phyloP scores from a whole-genome alignment of 2,113 vertebrate species.

The Podarcis raffonei region DNA sequence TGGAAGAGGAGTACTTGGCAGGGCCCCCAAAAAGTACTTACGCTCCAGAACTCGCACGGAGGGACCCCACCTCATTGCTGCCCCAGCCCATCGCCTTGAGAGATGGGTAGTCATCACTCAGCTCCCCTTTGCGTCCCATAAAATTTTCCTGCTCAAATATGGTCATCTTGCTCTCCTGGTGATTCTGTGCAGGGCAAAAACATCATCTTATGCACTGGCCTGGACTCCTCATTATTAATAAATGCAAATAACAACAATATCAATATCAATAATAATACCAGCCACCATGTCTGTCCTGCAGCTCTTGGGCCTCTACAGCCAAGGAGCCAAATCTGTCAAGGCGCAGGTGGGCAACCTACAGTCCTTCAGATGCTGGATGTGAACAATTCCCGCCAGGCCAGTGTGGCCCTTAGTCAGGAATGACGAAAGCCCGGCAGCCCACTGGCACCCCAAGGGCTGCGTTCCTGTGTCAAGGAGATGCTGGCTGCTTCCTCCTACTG shows the following conservation, averaged over 20 bases:
- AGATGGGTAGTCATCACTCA: slow-evolving; percentile 88
- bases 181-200: slow-evolving; percentile 77
- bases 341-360: no score
- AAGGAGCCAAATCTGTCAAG: background rate
- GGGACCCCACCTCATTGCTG: slow-evolving; percentile 89
- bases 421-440: background rate
- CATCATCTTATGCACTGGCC: background rate
- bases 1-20: accelerated
- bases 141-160: slow-evolving; percentile 94
- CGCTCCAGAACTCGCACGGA: slow-evolving; percentile 87
- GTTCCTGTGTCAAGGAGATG: no score
- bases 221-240: no score
- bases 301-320: background rate
- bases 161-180: slow-evolving; percentile 86
- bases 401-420: background rate
- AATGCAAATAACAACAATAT: no score
- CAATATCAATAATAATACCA: no score
- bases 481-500: no score
- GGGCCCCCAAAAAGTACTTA: slow-evolving; percentile 71
- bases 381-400: no score
- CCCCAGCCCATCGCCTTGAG: slow-evolving; percentile 94
- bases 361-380: no score
- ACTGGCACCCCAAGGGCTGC: background rate
- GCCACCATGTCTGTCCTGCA: no score
- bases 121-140: slow-evolving; percentile 89